Base-by-base conservation (phyloP, 2,113 vertebrate species). In the Xiphophorus hellerii region DNA sequence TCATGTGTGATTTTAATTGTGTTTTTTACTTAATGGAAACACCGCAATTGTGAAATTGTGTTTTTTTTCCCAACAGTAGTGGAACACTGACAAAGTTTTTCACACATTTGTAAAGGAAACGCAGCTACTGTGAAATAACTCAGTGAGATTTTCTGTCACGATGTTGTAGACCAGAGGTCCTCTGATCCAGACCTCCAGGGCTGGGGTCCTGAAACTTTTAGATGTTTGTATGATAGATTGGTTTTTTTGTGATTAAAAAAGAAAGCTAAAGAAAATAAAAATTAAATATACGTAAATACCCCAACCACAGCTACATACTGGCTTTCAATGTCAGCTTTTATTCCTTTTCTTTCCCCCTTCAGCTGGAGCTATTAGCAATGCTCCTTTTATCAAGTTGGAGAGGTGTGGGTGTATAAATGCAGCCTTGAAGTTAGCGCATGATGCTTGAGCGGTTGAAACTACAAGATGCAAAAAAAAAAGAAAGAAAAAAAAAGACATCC, bases 331-430 rank as follows among this genome's bases (percentile, higher is more conserved):
- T 25, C 20, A 7, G 51, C 7, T 22, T 54, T 25, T 7, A 54
- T 25, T 54, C 5, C 5, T 15, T 15, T 1, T 42, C 14, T 42
- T 42, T 42, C 14, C 28, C 28, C 10, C 39, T 15, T 28, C 0
- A 37, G 31, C 22, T 29, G 39, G 27, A 66, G 9, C 75, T 84
- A 78, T 84, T 85, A 90, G 67, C 63, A 75, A 78, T 22, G 63
- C n/a, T 77, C 31, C 25, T 60, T 81, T 81, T 28, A 91, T 87
- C 71, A 79, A 68, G 71, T 60, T 84, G 72, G 25, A 31, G 73
- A 82, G 69, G 80, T 85, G 78, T 87, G 74, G 74, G 48, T 77
- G 71, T 90, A 83, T 88, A 90, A 92, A 88, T 90, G 90, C 71
- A 83, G n/a, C 42, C 30, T 13, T 39, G 13, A 69, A 64, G 74